Evolutionary conservation across 2,888 invertebrate species (phyloP).

Genomic region (Synanthedon tipuliformis): DNA sequence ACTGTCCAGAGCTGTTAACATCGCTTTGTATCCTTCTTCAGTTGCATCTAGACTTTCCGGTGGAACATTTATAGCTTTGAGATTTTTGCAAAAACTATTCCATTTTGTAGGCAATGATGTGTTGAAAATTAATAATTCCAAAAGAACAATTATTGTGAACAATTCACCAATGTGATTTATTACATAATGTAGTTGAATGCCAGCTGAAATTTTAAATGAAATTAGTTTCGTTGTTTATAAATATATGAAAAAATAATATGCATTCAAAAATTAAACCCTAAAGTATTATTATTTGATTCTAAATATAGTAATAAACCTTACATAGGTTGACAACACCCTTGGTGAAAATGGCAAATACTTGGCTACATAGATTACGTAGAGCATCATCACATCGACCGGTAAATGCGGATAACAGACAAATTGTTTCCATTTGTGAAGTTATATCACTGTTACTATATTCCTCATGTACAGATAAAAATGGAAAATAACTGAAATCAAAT

Average conservation of each 20-base stretch:
- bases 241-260: not conserved
- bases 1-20: constrained; percentile 78
- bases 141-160: constrained; percentile 72
- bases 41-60: constrained; percentile 71
- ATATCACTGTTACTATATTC: constrained; percentile 68
- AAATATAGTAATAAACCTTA: constrained; percentile 20
- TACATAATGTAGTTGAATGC: constrained; percentile 55
- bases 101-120: constrained; percentile 71
- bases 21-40: constrained; percentile 72
- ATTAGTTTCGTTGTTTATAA: not conserved
- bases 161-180: constrained; percentile 74
- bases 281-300: too few relatives aligned
- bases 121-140: constrained; percentile 72
- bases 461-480: constrained; percentile 75
- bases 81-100: constrained; percentile 80
- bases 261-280: not conserved
- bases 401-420: constrained; percentile 76
- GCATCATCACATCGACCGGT: constrained; percentile 78
- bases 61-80: constrained; percentile 76
- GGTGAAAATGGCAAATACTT: constrained; percentile 77
- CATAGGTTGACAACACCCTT: constrained; percentile 57
- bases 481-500: constrained; percentile 54
- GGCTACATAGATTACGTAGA: constrained; percentile 77
- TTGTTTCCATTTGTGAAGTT: constrained; percentile 67
- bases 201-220: constrained; percentile 31